Base-by-base conservation (phyloP, 2,113 vertebrate genomes). In the Felis chaus region DNA sequence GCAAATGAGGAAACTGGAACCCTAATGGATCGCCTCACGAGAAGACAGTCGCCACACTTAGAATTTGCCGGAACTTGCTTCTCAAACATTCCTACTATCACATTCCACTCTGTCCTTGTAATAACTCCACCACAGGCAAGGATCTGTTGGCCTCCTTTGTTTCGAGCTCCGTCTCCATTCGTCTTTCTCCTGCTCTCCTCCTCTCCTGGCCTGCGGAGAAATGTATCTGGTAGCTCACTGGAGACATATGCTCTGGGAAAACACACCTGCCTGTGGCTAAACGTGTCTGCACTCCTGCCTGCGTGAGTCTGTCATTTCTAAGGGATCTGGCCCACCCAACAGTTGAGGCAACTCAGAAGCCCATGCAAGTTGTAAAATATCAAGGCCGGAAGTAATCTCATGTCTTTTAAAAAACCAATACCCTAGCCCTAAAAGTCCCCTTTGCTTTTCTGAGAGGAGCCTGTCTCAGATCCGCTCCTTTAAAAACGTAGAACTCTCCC, bases 391-490 rank as follows among this genome's bases (percentile, higher is more conserved):
- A 80, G 27, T 19, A 94, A 86, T 93, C 55, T 48, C 71, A 29
- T n/a, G 66, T 86, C 66, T 39, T 66, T 74, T 13, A 14, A 19
- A 68, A 95, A 74, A 31, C 1, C 5, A 68, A 74, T 7, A 63
- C 61, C 61, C 50, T 79, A 45, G 48, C 29, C 63, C 41, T 66
- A 95, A 95, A 96, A 96, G 55, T 71, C 27, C 63, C 33, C 79
- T 94, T 89, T n/a, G 63, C 57, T 95, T 81, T 61, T 87, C 87
- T 50, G 63, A 74, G 63, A 80, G 87, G 10, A 87, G 41, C 29
- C n/a, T 87, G 45, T 71, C 92, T 95, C 92, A 79, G 89, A 92
- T 66, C 71, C 15, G 57, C 76, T 93, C 97, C 68, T 95, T 97
- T 84, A 89, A 96, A 95, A 97, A 97, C 84, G 1, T 71, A 39